Base-by-base conservation (phyloP, 2,797 vertebrate species). In the Paratrypauchen microcephalus region DNA sequence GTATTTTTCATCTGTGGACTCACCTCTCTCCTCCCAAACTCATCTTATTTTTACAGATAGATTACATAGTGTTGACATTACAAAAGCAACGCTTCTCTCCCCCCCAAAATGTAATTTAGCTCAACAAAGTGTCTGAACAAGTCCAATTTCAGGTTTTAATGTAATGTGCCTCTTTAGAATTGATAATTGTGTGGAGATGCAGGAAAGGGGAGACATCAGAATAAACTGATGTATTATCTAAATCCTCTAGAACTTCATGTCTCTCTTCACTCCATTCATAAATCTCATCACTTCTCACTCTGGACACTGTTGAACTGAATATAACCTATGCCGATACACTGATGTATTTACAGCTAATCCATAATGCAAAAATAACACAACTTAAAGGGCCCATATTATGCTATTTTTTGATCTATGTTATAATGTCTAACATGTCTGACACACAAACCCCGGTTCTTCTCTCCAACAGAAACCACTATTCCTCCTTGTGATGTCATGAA, bases 61-160 rank as follows among this genome's bases (percentile, higher is more conserved):
- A 87, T 76, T 48, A 64, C 48, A 58, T 73, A 54, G 59, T 78
- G 76, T 82, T 72, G 73, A 78, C 68, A 8, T 80, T 73, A 79
- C 52, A 74, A 63, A 77, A 78, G 62, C 65, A 36, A 72, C 70
- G 59, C 59, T 30, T 54, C 71, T 80, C 75, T 70, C 54, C 5
- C 61, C 71, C 19, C 62, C 64, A 67, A 69, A 67, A 41, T 36
- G 45, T 68, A 0, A 64, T 68, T 66, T 68, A 7, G 19, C 57
- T 48, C 62, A 18, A 28, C 62, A 64, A 64, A 64, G 41, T 64
- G 41, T 47, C 23, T 64, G 62, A 47, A 48, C 62, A 64, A 47
- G 39, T 64, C 41, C 41, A 64, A 64, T 64, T 64, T 64, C 41
- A 64, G 41, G 23, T 64, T 64, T 64, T 48, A 64, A 45, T 55